Evolutionary conservation across 1,140 invertebrate species (phyloP).

Genomic region (Papilio aristodemus): DNA sequence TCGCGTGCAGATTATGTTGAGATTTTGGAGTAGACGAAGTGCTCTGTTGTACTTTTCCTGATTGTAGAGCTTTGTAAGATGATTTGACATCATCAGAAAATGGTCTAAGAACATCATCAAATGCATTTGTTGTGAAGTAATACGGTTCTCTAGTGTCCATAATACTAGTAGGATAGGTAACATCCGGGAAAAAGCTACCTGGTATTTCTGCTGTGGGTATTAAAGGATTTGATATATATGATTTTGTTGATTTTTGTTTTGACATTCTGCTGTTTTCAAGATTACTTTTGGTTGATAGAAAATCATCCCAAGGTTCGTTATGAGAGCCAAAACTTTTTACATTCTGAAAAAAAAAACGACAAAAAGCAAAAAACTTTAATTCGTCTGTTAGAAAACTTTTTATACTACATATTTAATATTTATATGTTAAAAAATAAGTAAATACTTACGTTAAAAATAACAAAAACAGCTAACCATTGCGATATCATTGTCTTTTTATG

Average conservation of each 20-base stretch:
- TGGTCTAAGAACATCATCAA: conserved; percentile 45
- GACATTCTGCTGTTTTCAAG: not conserved
- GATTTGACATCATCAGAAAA: conserved; percentile 56
- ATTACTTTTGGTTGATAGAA: not conserved
- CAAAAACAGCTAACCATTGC: not conserved
- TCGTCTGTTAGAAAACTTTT: too few relatives aligned
- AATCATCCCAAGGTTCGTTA: conserved; percentile 5
- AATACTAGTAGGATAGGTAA: conserved; percentile 58
- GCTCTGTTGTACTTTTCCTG: conserved; percentile 28
- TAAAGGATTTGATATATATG: conserved; percentile 17
- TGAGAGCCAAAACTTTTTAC: not conserved
- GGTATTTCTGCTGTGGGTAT: conserved; percentile 3
- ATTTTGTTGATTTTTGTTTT: conserved; percentile 9
- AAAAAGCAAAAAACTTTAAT: too few relatives aligned
- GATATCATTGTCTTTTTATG: conserved; percentile 11
- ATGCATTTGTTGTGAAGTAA: conserved; percentile 44
- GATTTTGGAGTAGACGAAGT: not conserved
- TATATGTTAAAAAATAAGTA: not conserved
- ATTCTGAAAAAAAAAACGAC: not conserved
- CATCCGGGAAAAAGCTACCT: conserved; percentile 54
- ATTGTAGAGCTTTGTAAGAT: conserved; percentile 45
- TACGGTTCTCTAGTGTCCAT: conserved; percentile 54
- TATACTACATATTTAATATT: too few relatives aligned
- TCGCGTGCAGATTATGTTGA: not conserved
- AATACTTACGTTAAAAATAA: not conserved